Conservation (phyloP, 2,113 vertebrate genomes). For the Calonectris borealis region DNA sequence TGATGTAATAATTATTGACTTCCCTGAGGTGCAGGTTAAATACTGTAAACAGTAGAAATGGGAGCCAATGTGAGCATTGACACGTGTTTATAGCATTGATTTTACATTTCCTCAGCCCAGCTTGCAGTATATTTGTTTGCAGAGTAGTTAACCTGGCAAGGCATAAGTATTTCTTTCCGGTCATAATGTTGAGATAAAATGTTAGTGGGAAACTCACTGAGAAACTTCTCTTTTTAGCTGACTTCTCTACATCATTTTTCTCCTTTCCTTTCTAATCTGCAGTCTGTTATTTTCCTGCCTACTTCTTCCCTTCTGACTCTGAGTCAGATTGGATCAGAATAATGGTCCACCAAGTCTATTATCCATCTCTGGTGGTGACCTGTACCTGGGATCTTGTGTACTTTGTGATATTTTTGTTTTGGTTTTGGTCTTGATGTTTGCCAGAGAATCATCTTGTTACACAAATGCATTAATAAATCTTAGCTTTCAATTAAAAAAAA, state of each 20-base stretch:
- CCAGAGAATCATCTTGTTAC: neutral
- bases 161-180: neutral
- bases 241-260: neutral
- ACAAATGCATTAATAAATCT: neutral
- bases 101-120: neutral
- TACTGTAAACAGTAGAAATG: slow-evolving; percentile 35
- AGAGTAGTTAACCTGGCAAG: neutral
- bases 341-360: neutral
- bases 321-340: neutral
- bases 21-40: slow-evolving; percentile 25
- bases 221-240: neutral
- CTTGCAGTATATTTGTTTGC: slow-evolving; percentile 17
- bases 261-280: neutral
- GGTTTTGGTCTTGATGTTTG: neutral
- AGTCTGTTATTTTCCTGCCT: neutral
- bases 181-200: neutral
- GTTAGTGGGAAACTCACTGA: neutral
- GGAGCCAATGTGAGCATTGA: slow-evolving; percentile 28
- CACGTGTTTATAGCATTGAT: slow-evolving; percentile 33
- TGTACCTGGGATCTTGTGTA: neutral
- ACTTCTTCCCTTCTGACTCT: neutral
- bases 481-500: neutral
- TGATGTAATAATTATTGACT: slow-evolving; percentile 28
- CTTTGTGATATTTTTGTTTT: neutral
- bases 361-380: neutral